Evolutionary conservation across 2,113 vertebrate genomes (phyloP).

Genomic region (Eolophus roseicapilla): DNA sequence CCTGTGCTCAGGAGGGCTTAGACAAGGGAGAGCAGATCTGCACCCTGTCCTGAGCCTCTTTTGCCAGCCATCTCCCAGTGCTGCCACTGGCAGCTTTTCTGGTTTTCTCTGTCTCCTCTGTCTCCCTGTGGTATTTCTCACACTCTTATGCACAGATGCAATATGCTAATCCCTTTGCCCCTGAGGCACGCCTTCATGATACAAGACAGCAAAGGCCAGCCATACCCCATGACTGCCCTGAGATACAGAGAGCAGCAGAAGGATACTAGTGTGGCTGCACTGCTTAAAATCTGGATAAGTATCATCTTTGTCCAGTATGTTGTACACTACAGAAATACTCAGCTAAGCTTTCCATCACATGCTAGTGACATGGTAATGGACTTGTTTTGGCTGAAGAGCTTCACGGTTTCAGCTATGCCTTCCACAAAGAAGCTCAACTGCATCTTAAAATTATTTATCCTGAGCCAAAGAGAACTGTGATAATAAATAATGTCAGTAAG

Average conservation of each 20-base stretch:
- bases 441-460: background rate
- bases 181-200: background rate
- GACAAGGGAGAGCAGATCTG: background rate
- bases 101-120: background rate
- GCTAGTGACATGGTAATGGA: background rate
- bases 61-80: background rate
- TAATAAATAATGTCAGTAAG: background rate
- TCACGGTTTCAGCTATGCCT: background rate
- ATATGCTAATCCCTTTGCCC: background rate
- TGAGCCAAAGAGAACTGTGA: background rate
- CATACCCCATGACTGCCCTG: background rate
- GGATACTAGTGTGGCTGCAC: background rate
- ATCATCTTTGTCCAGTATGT: fast-evolving
- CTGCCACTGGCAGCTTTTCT: background rate
- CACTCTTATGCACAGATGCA: background rate
- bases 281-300: background rate
- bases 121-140: constrained; percentile 1
- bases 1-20: background rate
- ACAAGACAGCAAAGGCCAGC: background rate
- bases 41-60: background rate
- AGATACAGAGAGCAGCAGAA: background rate
- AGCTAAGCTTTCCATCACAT: background rate
- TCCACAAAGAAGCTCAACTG: background rate
- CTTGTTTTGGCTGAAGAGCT: background rate
- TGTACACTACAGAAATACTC: background rate